Conservation (phyloP, 2,797 vertebrate genomes). For the Notoglanidium macrostoma region DNA sequence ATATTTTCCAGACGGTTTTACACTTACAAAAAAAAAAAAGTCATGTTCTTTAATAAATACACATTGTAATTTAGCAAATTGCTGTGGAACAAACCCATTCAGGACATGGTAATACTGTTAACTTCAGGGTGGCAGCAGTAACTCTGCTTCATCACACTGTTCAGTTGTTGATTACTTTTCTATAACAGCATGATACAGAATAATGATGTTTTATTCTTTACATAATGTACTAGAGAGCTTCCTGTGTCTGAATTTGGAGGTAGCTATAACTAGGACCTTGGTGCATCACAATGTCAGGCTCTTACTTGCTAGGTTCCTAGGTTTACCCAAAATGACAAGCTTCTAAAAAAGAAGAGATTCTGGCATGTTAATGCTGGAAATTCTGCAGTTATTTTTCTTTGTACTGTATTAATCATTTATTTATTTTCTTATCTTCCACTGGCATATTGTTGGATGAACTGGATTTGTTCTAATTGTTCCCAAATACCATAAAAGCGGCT, state of each 20-base stretch:
- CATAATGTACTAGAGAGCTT: neutral
- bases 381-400: neutral
- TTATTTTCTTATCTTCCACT: neutral
- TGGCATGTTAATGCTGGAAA: neutral
- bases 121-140: neutral
- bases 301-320: neutral
- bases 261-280: neutral
- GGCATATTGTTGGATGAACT: neutral
- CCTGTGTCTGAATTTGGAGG: neutral
- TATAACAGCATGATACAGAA: neutral
- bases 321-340: neutral
- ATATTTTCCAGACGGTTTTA: neutral
- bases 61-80: neutral
- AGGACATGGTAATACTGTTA: neutral
- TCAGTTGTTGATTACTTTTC: neutral
- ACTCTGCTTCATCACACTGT: neutral
- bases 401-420: neutral
- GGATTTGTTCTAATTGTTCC: neutral
- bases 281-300: neutral
- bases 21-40: neutral
- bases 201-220: neutral
- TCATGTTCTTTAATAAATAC: neutral
- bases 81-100: neutral
- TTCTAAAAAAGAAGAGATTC: neutral
- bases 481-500: neutral